A percentile compares a stretch with the other conserved stretches of the same genome.
phyloP scores from a whole-genome alignment of 2,888 invertebrate species.

The Drosophila algonquin region DNA sequence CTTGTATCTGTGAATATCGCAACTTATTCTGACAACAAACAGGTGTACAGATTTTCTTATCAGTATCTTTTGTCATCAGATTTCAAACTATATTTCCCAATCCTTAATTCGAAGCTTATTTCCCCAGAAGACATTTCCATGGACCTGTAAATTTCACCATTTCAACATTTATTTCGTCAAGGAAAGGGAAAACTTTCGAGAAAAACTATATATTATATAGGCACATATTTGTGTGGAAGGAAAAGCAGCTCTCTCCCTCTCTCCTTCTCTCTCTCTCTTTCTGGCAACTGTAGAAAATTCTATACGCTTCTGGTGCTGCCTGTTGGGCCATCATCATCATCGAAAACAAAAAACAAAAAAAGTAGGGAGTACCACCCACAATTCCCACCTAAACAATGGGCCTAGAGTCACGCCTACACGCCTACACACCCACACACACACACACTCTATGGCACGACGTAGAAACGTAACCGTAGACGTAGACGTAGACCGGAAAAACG shows the following conservation, averaged over 20 bases:
- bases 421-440: constrained; percentile 18
- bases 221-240: neutral
- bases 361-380: constrained; percentile 16
- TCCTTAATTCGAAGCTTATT: neutral
- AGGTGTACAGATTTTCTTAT: no score
- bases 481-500: constrained; percentile 30
- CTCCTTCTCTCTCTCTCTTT: neutral
- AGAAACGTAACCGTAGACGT: constrained; percentile 55
- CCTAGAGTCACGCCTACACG: constrained; percentile 16
- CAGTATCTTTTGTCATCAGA: no score
- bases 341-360: constrained; percentile 16
- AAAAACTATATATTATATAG: neutral
- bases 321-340: constrained; percentile 62
- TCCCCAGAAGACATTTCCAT: neutral
- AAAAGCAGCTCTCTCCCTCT: neutral
- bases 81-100: no score
- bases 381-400: constrained; percentile 62
- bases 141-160: neutral
- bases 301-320: constrained; percentile 53
- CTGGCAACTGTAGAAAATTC: neutral
- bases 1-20: no score
- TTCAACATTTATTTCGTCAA: neutral
- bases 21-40: no score
- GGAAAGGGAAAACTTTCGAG: neutral
- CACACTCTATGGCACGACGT: constrained; percentile 29